Conservation (phyloP, 2,113 vertebrate genomes). For the Scolopax mira region DNA sequence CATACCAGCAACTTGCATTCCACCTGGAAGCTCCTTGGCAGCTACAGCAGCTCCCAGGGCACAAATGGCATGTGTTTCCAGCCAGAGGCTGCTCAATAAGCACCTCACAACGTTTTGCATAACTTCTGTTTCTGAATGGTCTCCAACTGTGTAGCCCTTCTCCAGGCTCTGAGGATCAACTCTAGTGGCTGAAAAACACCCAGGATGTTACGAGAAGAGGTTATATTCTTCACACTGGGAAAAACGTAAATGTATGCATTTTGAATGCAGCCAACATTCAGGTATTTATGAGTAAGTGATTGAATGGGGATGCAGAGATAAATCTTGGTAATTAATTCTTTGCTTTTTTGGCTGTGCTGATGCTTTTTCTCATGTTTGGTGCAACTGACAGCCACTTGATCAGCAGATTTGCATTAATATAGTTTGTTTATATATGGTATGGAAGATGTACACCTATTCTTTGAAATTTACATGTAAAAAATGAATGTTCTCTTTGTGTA, state of each 20-base stretch:
- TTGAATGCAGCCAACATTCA: background rate
- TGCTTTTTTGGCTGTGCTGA: background rate
- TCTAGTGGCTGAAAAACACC: background rate
- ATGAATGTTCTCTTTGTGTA: background rate
- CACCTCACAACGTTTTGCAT: background rate
- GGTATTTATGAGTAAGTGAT: background rate
- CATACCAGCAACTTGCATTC: background rate
- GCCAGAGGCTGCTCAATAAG: background rate
- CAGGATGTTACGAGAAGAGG: background rate
- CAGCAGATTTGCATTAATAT: background rate
- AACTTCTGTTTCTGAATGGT: background rate
- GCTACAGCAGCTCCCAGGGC: background rate
- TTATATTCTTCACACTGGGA: background rate
- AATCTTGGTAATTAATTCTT: background rate
- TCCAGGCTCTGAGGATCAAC: background rate
- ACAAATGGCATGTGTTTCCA: background rate
- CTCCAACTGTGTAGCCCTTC: background rate
- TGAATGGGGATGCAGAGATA: background rate
- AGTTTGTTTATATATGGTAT: background rate
- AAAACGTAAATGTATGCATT: background rate
- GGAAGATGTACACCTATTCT: background rate
- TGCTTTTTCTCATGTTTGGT: background rate
- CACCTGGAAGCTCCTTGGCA: background rate
- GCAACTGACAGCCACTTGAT: background rate
- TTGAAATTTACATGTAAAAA: background rate